A percentile compares a stretch with the other conserved stretches of the same genome.
phyloP scores from a whole-genome alignment of 2,113 vertebrate species.

The Lophius piscatorius region DNA sequence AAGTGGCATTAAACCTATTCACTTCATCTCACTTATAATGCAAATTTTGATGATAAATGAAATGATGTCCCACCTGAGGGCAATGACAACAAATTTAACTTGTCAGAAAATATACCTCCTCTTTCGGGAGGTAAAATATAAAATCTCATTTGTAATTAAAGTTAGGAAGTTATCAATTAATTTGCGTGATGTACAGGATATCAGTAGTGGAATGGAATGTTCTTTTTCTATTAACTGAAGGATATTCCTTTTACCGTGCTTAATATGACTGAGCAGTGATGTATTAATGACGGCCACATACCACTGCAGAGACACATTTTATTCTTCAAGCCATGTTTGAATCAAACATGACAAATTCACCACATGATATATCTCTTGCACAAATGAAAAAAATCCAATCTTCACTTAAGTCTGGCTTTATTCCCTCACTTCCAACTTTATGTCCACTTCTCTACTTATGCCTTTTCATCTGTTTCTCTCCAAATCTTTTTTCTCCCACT shows the following conservation, averaged over 20 bases:
- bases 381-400: constrained; percentile 47
- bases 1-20: constrained; percentile 60
- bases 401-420: constrained; percentile 36
- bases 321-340: constrained; percentile 3
- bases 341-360: constrained; percentile 35
- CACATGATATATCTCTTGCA: constrained; percentile 11
- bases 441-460: constrained; percentile 47
- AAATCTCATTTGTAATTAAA: constrained; percentile 46
- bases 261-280: constrained; percentile 5
- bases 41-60: constrained; percentile 60
- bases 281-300: constrained; percentile 6
- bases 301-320: constrained; percentile 18
- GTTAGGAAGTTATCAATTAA: constrained; percentile 36
- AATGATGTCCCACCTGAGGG: constrained; percentile 58
- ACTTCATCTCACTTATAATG: constrained; percentile 60
- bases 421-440: constrained; percentile 42
- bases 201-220: too few relatives aligned
- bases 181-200: constrained; percentile 28
- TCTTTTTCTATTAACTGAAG: constrained; percentile 21
- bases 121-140: constrained; percentile 7
- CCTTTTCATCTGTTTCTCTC: constrained; percentile 45
- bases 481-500: constrained; percentile 28
- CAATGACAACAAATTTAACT: constrained; percentile 29
- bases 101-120: constrained; percentile 19
- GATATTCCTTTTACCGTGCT: constrained; percentile 12